Evolutionary conservation across 2,888 invertebrate genomes (phyloP).

Genomic region (Cantharis rufa): DNA sequence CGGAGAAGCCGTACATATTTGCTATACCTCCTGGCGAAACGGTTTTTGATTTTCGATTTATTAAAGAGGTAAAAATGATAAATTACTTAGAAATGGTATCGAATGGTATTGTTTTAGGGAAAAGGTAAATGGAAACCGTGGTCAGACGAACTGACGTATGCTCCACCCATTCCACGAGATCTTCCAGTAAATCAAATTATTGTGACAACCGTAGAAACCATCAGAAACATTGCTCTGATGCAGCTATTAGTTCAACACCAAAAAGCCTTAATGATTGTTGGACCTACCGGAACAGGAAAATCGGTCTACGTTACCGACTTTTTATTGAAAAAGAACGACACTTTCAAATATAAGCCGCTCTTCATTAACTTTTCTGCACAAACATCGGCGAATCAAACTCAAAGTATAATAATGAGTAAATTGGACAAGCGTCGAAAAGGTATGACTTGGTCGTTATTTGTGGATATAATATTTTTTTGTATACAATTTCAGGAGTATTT

Average conservation of each 20-base stretch:
- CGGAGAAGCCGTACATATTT: slow-evolving; percentile 81
- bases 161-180: slow-evolving; percentile 82
- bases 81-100: not conserved
- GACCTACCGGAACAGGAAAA: slow-evolving; percentile 95
- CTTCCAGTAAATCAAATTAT: slow-evolving; percentile 94
- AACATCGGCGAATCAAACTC: slow-evolving; percentile 90
- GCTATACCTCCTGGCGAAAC: slow-evolving; percentile 80
- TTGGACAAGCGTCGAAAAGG: slow-evolving; percentile 90
- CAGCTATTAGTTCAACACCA: slow-evolving; percentile 77
- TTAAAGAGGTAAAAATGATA: slow-evolving; percentile 72
- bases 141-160: slow-evolving; percentile 79
- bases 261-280: slow-evolving; percentile 85
- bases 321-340: slow-evolving; percentile 79
- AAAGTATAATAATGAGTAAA: slow-evolving; percentile 93
- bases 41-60: slow-evolving; percentile 88
- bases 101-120: slow-evolving; percentile 58
- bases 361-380: slow-evolving; percentile 93
- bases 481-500: slow-evolving; percentile 69
- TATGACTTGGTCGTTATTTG: slow-evolving; percentile 33
- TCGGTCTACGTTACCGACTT: slow-evolving; percentile 87
- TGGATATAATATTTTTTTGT: too few relatives aligned
- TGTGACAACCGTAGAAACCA: slow-evolving; percentile 89
- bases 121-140: slow-evolving; percentile 94
- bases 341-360: slow-evolving; percentile 77
- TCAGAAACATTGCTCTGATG: slow-evolving; percentile 81